Base-by-base conservation (phyloP, 2,797 vertebrate species). In the Ptychadena robeensis region DNA sequence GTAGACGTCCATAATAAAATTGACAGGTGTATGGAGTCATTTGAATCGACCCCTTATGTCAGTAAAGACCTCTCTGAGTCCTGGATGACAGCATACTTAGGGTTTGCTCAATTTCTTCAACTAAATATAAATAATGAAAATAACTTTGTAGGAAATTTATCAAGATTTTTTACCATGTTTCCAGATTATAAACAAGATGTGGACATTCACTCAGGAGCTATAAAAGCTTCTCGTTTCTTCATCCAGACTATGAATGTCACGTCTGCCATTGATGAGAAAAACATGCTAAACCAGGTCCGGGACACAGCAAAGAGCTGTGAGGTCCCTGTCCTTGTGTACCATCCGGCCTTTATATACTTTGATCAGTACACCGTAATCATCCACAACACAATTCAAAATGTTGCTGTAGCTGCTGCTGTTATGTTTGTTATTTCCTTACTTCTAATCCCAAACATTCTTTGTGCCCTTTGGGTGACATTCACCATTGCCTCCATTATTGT, bases 391-490 rank as follows among this genome's bases (percentile, higher is more conserved):
- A 5, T 96, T 77, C 90, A 92, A 84, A 96, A 95, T 2, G 0
- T 95, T 12, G 14, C 88, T 0, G 31, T 94, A 2, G 94, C 95
- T n/a, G 88, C 93, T 0, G 57, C 78, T 0, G 93, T 89, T 1
- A 96, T 96, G 94, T 88, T 97, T 0, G 0, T 91, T 0, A 73
- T 97, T 83, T 94, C 95, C 0, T 88, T 96, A 32, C 0, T 95
- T 67, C 88, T 97, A 44, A 95, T 96, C 85, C 95, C 96, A 63
- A 94, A 87, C 63, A 93, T 90, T 0, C 0, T 96, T 14, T 96
- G 95, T 63, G 94, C 92, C 28, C 2, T 94, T 14, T 96, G 94
- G 93, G 96, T 96, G 70, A 94, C 94, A 3, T 95, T 96, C 86
- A 91, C 95, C 2, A 92, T 97, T 65, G 90, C 88, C 25, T 96